Base-by-base conservation (phyloP, 2,113 vertebrate genomes). In the Pholis gunnellus region DNA sequence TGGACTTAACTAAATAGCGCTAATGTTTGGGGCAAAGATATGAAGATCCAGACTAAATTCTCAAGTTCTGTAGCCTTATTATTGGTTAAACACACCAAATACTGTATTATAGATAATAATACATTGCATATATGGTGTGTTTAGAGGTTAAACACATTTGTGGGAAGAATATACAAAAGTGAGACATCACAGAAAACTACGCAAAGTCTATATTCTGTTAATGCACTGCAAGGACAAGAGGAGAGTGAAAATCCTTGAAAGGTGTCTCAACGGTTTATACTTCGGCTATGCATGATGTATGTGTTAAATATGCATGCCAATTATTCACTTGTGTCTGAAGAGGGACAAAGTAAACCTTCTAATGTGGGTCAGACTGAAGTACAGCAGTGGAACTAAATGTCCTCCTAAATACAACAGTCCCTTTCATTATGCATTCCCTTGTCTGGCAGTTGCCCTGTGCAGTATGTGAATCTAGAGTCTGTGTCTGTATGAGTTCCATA, bases 401-500 rank as follows among this genome's bases (percentile, higher is more conserved):
- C 87, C 69, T 72, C 70, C 67, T 75, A 82, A 76, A 84, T 75
- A 93, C 85, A 93, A 91, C 75, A 66, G 89, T 73, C 78, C 80
- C 81, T 92, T 94, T 92, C 89, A 92, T 92, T 78, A 82, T 50
- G 69, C 73, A 82, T 81, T 75, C 76, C 85, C 85, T 85, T 87
- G 86, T 92, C 90, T 93, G 90, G 75, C 52, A 68, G 76, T 85
- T 83, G 84, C 81, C 71, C 74, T 61, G 73, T 86, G 57, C 87
- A 81, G 60, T 68, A 76, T 89, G 84, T 84, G 88, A 84, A 86
- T 85, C 82, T 48, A 79, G 79, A 84, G 89, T 56, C 75, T 72
- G 78, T 82, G 89, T 56, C 75, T 72, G 78, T 81, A 68, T 40
- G 88, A 93, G 92, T 95, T 94, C 93, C 94, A 91, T 38, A 75